phyloP scores from a whole-genome alignment of 2,888 invertebrate species.

The Apocheima hispidaria region DNA sequence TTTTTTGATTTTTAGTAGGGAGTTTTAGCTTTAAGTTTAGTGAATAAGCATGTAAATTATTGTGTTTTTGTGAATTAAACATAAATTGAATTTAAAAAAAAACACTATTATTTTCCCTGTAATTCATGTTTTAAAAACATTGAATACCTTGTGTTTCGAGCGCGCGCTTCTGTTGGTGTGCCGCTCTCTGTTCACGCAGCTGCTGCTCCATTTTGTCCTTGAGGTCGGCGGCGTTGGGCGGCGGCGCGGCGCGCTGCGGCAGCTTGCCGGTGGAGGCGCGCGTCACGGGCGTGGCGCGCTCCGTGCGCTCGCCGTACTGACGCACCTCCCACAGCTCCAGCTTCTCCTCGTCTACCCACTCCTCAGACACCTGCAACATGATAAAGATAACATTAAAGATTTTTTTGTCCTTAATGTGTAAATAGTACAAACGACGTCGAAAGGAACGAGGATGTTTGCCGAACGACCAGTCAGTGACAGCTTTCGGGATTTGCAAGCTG shows the following conservation, averaged over 20 bases:
- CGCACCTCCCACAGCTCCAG: conserved; percentile 98
- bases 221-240: conserved; percentile 90
- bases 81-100: too few species aligned
- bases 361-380: conserved; percentile 90
- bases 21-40: too few species aligned
- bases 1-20: too few species aligned
- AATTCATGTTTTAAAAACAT: neutral
- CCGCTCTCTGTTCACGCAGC: conserved; percentile 93
- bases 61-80: too few species aligned
- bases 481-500: too few species aligned
- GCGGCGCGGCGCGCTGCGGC: conserved; percentile 80
- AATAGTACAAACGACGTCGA: too few species aligned
- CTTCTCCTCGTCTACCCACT: conserved; percentile 98
- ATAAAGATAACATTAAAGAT: neutral
- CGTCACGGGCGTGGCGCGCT: conserved; percentile 91
- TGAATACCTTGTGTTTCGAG: conserved; percentile 88
- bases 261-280: conserved; percentile 92
- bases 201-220: conserved; percentile 97
- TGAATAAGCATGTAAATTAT: too few species aligned
- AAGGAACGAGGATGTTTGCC: too few species aligned
- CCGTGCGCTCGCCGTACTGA: conserved; percentile 93
- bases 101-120: neutral
- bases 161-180: conserved; percentile 95
- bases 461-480: too few species aligned
- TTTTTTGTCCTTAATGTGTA: too few species aligned